These are phyloP conservation scores for Microctonus hyperodae DNA, from an alignment of 2,888 invertebrate genomes.

Conservation along the genomic window DNA sequence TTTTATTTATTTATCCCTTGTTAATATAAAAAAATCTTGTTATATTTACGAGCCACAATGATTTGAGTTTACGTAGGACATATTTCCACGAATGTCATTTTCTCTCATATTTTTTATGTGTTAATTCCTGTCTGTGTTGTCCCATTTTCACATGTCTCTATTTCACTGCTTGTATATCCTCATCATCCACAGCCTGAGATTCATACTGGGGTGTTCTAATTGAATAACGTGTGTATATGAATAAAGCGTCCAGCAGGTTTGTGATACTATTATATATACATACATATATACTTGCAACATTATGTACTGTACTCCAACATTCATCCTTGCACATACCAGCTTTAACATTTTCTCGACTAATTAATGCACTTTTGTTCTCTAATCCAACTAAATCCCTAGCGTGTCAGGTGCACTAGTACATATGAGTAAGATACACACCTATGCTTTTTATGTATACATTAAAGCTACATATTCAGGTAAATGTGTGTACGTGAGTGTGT, in stretches of 20 bases:
- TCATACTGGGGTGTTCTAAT: slow-evolving; percentile 26
- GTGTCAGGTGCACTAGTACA: slow-evolving; percentile 1
- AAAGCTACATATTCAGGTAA: neutral
- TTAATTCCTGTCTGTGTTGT: neutral
- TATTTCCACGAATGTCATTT: slow-evolving; percentile 6
- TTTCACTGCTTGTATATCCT: neutral
- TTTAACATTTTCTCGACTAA: slow-evolving; percentile 15
- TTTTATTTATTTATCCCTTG: neutral
- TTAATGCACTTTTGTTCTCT: slow-evolving; percentile 29
- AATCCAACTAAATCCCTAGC: slow-evolving; percentile 24
- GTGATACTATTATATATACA: slow-evolving; percentile 13
- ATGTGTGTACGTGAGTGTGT: neutral
- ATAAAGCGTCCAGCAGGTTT: slow-evolving; percentile 13
- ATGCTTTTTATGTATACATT: slow-evolving; percentile 6
- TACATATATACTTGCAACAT: too few relatives aligned
- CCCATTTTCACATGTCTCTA: slow-evolving; percentile 4
- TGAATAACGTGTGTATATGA: slow-evolving; percentile 26
- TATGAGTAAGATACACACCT: slow-evolving; percentile 12
- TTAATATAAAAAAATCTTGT: slow-evolving; percentile 6
- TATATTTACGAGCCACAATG: slow-evolving; percentile 26
- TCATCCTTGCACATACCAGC: slow-evolving; percentile 1
- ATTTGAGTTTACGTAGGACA: slow-evolving; percentile 31
- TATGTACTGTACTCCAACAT: neutral
- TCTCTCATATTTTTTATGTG: neutral
- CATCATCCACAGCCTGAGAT: slow-evolving; percentile 20